Evolutionary conservation across 1,140 invertebrate species (phyloP).

Genomic region (Caerostris extrusa): DNA sequence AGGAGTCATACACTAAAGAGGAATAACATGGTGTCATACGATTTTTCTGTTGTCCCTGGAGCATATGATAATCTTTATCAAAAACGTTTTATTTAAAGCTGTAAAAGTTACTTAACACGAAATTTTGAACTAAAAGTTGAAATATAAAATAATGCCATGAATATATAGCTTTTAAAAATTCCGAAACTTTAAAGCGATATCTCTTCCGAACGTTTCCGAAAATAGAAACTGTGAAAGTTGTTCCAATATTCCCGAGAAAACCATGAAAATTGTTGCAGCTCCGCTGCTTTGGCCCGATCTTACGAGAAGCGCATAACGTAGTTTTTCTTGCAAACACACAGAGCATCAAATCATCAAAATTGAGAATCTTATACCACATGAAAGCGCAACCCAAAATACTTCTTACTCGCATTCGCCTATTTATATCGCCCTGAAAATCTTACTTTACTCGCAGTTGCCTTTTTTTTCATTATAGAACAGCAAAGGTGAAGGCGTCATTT

Average conservation of each 20-base stretch:
- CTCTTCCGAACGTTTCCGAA: not conserved
- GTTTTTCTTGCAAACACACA: conserved; percentile 37
- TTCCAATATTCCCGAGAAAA: not conserved
- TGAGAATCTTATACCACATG: not conserved
- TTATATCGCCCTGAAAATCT: too few relatives aligned
- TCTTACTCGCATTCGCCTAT: too few relatives aligned
- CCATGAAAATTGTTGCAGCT: not conserved
- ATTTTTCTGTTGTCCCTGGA: not conserved
- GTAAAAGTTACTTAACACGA: not conserved
- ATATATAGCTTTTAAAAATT: not conserved
- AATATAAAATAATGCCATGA: not conserved
- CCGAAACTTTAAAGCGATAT: not conserved
- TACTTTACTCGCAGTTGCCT: not conserved
- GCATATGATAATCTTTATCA: not conserved
- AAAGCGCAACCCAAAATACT: not conserved
- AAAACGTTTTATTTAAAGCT: not conserved
- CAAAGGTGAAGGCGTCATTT: not conserved
- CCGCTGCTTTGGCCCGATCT: not conserved
- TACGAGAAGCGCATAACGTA: not conserved
- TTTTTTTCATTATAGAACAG: not conserved
- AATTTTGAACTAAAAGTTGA: not conserved
- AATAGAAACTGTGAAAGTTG: not conserved
- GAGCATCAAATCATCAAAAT: conserved; percentile 52
- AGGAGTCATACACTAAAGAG: not conserved
- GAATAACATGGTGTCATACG: not conserved